These are phyloP conservation scores for Rattus rattus DNA, from an alignment of 2,113 vertebrate species.

Conservation along the genomic window DNA sequence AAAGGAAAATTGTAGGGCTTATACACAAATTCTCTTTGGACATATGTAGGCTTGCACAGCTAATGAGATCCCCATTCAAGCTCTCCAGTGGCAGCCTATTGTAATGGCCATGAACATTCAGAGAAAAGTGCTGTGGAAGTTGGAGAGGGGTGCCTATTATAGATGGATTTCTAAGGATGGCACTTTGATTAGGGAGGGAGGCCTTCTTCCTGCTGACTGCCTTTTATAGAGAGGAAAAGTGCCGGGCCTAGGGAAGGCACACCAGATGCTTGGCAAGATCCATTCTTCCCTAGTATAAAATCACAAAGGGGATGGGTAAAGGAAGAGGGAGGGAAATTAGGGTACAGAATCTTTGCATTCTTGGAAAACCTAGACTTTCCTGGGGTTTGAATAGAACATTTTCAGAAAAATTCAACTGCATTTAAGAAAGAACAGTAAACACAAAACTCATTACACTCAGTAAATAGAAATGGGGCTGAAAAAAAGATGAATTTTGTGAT, in stretches of 20 bases:
- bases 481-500: constrained; percentile 49
- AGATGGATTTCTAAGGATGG: constrained; percentile 48
- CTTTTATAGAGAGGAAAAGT: constrained; percentile 49
- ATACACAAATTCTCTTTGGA: constrained; percentile 71
- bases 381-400: background rate
- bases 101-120: constrained; percentile 59
- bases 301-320: background rate
- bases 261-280: constrained; percentile 40
- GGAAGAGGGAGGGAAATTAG: rapidly evolving
- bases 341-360: background rate
- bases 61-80: constrained; percentile 73
- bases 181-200: constrained; percentile 59
- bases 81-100: constrained; percentile 35
- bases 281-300: background rate
- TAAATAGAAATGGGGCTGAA: constrained; percentile 51
- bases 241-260: background rate
- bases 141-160: constrained; percentile 1
- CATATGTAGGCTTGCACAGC: constrained; percentile 69
- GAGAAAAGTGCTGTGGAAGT: constrained; percentile 41
- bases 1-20: constrained; percentile 76
- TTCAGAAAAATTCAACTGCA: constrained; percentile 9
- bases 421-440: constrained; percentile 39
- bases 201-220: constrained; percentile 22
- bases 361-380: background rate
- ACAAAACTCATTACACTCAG: constrained; percentile 57